phyloP scores from a whole-genome alignment of 2,888 invertebrate genomes.

The Orchesellides sinensis region DNA sequence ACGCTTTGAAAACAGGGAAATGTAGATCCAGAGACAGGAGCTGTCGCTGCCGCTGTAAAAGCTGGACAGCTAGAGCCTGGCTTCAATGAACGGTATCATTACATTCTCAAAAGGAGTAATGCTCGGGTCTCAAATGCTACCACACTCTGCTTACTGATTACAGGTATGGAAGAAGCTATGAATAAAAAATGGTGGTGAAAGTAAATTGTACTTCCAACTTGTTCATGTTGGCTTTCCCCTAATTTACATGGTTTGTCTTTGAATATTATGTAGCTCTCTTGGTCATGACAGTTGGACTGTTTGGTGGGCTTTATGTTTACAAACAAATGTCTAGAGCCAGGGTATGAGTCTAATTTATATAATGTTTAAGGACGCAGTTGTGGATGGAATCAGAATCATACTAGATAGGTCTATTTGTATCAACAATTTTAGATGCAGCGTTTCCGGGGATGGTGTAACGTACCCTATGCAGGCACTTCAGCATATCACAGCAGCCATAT shows the following conservation, averaged over 20 bases:
- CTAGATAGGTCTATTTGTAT: too few relatives aligned
- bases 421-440: slow-evolving; percentile 78
- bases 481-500: slow-evolving; percentile 63
- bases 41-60: slow-evolving; percentile 45
- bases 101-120: slow-evolving; percentile 78
- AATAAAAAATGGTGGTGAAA: not conserved
- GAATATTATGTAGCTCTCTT: slow-evolving; percentile 79
- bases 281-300: slow-evolving; percentile 84
- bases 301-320: slow-evolving; percentile 87
- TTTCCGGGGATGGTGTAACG: slow-evolving; percentile 84
- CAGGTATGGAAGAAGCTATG: too few relatives aligned
- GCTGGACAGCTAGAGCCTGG: slow-evolving; percentile 62
- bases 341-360: slow-evolving; percentile 65
- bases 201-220: too few relatives aligned
- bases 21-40: slow-evolving; percentile 59
- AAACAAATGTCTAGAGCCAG: slow-evolving; percentile 83
- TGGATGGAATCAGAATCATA: too few relatives aligned
- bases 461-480: slow-evolving; percentile 79
- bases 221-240: not conserved
- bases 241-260: too few relatives aligned
- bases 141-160: slow-evolving; percentile 83
- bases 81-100: slow-evolving; percentile 76
- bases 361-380: too few relatives aligned
- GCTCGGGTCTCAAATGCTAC: slow-evolving; percentile 81
- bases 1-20: slow-evolving; percentile 55